Evolutionary conservation across 2,888 invertebrate species (phyloP).

Genomic region (Plebejus melissa): DNA sequence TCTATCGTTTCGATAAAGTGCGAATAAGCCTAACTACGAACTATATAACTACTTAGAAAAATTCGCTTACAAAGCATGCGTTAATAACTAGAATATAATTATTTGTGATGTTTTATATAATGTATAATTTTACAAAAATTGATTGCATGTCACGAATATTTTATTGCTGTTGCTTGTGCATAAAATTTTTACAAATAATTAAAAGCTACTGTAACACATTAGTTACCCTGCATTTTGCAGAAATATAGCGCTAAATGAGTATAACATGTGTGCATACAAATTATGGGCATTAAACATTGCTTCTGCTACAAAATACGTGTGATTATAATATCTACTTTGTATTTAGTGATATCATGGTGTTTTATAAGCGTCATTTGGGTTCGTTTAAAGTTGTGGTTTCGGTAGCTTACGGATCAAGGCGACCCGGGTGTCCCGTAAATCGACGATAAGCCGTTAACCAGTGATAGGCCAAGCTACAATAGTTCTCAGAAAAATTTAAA

Average conservation of each 20-base stretch:
- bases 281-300: neutral
- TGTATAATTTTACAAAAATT: neutral
- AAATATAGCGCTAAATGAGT: neutral
- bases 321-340: neutral
- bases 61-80: neutral
- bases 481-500: no score
- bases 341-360: neutral
- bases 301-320: neutral
- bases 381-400: neutral
- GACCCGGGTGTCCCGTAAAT: no score
- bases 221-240: neutral
- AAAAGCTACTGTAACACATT: neutral
- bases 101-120: slow-evolving; percentile 16
- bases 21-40: neutral
- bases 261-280: neutral
- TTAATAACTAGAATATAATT: neutral
- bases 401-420: no score
- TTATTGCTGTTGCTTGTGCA: neutral
- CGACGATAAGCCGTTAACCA: no score
- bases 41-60: slow-evolving; percentile 14
- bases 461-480: no score
- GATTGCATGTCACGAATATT: neutral
- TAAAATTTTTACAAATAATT: neutral
- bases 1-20: slow-evolving; percentile 4
- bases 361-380: neutral